phyloP scores from a whole-genome alignment of 2,113 vertebrate species.

The Mormoops blainvillei region DNA sequence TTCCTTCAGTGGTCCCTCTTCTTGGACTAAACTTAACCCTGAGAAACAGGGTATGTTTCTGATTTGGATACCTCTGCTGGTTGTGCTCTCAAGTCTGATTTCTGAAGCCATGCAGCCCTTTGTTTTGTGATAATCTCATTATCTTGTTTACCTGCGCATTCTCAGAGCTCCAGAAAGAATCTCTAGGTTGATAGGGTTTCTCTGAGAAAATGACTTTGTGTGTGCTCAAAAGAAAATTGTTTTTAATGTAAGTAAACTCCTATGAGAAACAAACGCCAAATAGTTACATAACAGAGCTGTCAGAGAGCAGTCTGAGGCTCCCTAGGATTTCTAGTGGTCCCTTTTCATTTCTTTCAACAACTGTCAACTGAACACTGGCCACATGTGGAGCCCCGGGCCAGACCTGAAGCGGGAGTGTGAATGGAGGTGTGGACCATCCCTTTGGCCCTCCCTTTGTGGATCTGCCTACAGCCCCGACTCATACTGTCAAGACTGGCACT shows the following conservation, averaged over 20 bases:
- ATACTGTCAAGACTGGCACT: neutral
- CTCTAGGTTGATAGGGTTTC: neutral
- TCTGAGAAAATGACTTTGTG: constrained; percentile 12
- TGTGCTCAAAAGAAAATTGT: neutral
- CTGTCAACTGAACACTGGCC: neutral
- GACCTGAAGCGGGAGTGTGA: neutral
- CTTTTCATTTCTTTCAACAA: constrained; percentile 31
- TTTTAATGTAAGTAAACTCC: neutral
- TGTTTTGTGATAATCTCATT: neutral
- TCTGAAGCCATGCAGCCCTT: neutral
- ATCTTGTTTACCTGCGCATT: neutral
- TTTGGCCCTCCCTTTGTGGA: neutral
- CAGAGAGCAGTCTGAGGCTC: neutral
- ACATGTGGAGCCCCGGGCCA: neutral
- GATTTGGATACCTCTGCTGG: neutral
- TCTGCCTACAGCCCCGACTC: neutral
- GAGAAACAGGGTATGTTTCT: neutral
- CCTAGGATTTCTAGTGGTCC: neutral
- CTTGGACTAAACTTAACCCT: neutral
- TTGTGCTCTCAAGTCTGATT: neutral
- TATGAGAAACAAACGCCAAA: neutral
- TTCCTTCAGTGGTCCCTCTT: neutral
- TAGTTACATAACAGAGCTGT: neutral
- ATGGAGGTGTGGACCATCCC: neutral
- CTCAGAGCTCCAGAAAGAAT: neutral